phyloP scores from a whole-genome alignment of 2,113 vertebrate species.

The Stegastes partitus region DNA sequence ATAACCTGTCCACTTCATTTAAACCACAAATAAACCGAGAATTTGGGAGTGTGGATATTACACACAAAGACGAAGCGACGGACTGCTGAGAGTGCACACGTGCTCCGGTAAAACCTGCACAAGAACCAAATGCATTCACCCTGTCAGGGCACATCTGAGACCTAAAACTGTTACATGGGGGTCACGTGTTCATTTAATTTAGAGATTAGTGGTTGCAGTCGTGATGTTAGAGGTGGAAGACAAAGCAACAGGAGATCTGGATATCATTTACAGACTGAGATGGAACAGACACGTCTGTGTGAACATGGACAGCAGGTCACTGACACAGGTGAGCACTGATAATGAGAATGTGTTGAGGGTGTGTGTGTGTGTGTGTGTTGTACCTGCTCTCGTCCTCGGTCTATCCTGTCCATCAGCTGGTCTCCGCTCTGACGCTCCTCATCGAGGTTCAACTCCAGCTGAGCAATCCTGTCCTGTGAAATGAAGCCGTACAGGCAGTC shows the following conservation, averaged over 20 bases:
- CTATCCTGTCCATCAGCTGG: conserved; percentile 91
- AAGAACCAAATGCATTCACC: conserved; percentile 17
- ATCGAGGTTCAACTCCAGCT: conserved; percentile 92
- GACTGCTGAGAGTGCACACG: background rate
- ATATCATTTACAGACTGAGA: conserved; percentile 61
- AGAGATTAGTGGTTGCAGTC: conserved; percentile 55
- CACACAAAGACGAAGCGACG: conserved; percentile 17
- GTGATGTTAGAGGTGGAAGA: conserved; percentile 71
- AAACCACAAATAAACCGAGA: conserved; percentile 40
- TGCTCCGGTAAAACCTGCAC: background rate
- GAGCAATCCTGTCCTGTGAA: conserved; percentile 90
- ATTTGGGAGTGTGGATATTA: conserved; percentile 6
- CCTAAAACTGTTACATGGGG: conserved; percentile 22
- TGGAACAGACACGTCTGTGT: conserved; percentile 56
- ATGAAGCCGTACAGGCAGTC: conserved; percentile 10
- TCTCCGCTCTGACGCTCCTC: conserved; percentile 94
- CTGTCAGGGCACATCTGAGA: conserved; percentile 1
- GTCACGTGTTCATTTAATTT: conserved; percentile 36
- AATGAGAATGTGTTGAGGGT: conserved; percentile 49
- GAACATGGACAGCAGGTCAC: conserved; percentile 47
- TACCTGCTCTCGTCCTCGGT: conserved; percentile 94
- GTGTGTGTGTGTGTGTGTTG: conserved; percentile 22
- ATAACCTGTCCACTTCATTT: conserved; percentile 60
- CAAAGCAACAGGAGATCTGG: conserved; percentile 46
- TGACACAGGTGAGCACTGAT: conserved; percentile 49